Percentiles rank a stretch among this genome's conserved stretches.
phyloP scores from a whole-genome alignment of 2,888 invertebrate species.

The Alitta virens region DNA sequence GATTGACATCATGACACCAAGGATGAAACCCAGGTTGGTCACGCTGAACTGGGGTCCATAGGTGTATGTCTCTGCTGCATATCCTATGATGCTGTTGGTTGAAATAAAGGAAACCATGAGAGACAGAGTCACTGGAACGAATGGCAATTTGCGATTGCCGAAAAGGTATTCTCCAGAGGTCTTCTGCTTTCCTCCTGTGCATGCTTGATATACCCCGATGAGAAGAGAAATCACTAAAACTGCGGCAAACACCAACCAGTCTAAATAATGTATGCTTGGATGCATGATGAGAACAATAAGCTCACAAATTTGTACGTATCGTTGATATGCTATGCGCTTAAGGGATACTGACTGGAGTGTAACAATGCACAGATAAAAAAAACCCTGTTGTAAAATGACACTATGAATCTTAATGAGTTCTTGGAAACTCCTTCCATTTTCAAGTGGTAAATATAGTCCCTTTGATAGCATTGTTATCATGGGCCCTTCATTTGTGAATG shows the following conservation, averaged over 20 bases:
- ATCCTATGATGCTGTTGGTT: neutral
- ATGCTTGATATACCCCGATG: neutral
- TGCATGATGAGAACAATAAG: no score
- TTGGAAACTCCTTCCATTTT: no score
- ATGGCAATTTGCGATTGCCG: neutral
- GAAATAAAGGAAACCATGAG: neutral
- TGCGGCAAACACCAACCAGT: neutral
- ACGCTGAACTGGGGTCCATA: neutral
- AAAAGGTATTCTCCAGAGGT: neutral
- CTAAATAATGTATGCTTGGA: neutral
- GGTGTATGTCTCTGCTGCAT: neutral
- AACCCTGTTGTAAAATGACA: no score
- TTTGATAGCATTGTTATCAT: no score
- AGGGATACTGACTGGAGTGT: no score
- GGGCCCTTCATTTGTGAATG: no score
- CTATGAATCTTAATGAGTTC: no score
- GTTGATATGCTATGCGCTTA: no score
- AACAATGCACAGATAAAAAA: no score
- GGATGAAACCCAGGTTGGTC: neutral
- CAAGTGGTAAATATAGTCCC: no score
- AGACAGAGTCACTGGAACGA: neutral
- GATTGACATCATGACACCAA: neutral
- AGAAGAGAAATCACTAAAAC: neutral
- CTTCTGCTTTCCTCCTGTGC: neutral
- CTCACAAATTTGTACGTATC: no score